Evolutionary conservation across 2,113 vertebrate species (phyloP).

Genomic region (Danio rerio): GRCz12tu NC_133176.1:12888501-12889000

Average conservation of each 20-base stretch:
- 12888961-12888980: constrained; percentile 7
- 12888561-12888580: constrained; percentile 29
- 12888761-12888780: constrained; percentile 17
- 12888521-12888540: constrained; percentile 10
- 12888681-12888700: neutral
- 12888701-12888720: constrained; percentile 2
- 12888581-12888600: constrained; percentile 20
- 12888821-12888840: constrained; percentile 23
- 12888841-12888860: neutral
- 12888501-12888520: constrained; percentile 1
- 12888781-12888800: constrained; percentile 30
- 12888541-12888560: constrained; percentile 20
- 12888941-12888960: constrained; percentile 1
- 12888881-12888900: constrained; percentile 5
- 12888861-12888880: constrained; percentile 2
- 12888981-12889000: neutral
- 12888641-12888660: neutral
- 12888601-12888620: neutral
- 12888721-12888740: constrained; percentile 24
- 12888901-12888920: constrained; percentile 11
- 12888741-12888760: constrained; percentile 29
- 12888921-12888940: constrained; percentile 11
- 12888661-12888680: constrained; percentile 5
- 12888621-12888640: neutral
- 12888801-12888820: constrained; percentile 25